Evolutionary conservation across 2,888 invertebrate genomes (phyloP), one percentile per base, ranked within the genome.

Genomic region (Tridacna crocea): DNA sequence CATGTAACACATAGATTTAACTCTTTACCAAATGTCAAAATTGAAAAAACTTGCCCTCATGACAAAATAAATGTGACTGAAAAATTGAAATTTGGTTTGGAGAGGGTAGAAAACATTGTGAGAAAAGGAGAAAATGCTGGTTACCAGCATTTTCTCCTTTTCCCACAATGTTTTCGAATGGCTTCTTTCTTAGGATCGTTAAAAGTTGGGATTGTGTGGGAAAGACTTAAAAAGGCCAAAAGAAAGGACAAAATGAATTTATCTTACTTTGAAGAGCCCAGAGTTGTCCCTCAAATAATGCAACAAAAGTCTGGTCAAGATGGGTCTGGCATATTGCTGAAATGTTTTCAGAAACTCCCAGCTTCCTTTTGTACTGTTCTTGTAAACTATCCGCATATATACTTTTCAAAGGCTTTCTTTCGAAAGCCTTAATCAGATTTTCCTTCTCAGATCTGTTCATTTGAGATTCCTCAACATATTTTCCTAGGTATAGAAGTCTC

Each of bases 261-360:
- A 36, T 36, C 81, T 70, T 74, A 81, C 81, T 77, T 19, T 48
- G 46, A 46, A 77, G 36, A 11, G 81, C 77, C 81, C 81, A 81
- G 13, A 8, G 46, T n/a, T 81, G 51, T 48, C 60, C 17, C n/a
- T 47, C 22, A 19, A 27, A 4, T 17, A 81, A 10, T 22, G 51
- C 74, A 22, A 51, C 73, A 10, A 48, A 11, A 11, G 77, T 81
- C 63, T 63, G 22, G 17, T 75, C 63, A 3, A 81, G 63, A 55
- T 81, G 68, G 0, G 55, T 17, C 22, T 77, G 51, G 65, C 81
- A 81, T 12, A 19, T 27, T 17, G 24, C 22, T 51, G 81, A 81
- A 15, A 81, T 65, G 70, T 77, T 74, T 19, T n/a, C 68, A 27
- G 36, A 72, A 48, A 24, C 79, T 46, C n/a, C 36, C 46, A 46